Percentiles rank a stretch among this genome's conserved stretches.
These are phyloP conservation scores for Calcarius ornatus DNA, from an alignment of 2,113 vertebrate species.

Conservation along the genomic window DNA sequence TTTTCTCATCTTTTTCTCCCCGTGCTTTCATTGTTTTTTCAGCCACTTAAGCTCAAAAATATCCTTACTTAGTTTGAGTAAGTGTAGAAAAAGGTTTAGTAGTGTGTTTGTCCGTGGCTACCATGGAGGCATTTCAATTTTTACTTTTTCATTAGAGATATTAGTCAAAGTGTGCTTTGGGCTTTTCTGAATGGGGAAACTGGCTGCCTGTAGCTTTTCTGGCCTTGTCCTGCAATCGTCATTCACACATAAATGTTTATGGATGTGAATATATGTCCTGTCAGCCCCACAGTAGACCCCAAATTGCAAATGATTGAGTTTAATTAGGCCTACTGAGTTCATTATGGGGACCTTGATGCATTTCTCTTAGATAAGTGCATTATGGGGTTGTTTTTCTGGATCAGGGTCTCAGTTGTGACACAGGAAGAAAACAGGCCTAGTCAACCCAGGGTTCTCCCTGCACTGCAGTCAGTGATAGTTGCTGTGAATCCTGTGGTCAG, in stretches of 20 bases:
- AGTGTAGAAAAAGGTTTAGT: neutral
- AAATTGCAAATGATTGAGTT: neutral
- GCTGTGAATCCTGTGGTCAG: neutral
- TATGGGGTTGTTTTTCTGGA: neutral
- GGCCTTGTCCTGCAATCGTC: neutral
- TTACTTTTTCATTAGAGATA: conserved; percentile 5
- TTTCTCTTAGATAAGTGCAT: neutral
- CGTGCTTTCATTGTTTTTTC: neutral
- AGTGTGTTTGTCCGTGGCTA: neutral
- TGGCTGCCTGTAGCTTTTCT: neutral
- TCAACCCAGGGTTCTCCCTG: neutral
- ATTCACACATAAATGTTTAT: neutral
- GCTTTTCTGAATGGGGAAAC: neutral
- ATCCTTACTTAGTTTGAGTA: neutral
- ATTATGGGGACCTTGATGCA: neutral
- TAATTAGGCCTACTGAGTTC: neutral
- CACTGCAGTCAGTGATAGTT: neutral
- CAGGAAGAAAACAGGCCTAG: neutral
- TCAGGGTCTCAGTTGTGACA: neutral
- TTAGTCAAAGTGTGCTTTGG: neutral
- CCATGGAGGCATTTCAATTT: conserved; percentile 18
- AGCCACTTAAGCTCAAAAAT: conserved; percentile 7
- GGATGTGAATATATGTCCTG: neutral
- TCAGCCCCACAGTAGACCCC: neutral
- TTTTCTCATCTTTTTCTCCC: neutral